Conservation (phyloP, 2,797 vertebrate genomes). For the Syngnathus acus region DNA sequence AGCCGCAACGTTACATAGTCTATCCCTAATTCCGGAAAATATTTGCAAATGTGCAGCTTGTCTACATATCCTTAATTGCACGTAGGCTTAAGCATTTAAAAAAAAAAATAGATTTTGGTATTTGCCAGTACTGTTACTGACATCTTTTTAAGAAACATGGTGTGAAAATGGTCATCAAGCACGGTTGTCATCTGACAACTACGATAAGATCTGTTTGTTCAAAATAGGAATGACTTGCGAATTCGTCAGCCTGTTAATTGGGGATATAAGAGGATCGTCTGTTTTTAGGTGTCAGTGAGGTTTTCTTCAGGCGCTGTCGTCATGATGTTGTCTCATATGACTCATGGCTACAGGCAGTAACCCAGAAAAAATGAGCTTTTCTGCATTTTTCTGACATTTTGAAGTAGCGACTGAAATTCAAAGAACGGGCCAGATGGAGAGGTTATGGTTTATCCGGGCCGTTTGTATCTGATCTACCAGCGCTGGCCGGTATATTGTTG, state of each 20-base stretch:
- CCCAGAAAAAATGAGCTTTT: not conserved
- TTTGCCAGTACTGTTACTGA: no score
- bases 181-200: not conserved
- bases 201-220: not conserved
- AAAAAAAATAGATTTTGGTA: no score
- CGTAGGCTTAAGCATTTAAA: no score
- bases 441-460: not conserved
- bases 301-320: not conserved
- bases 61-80: not conserved
- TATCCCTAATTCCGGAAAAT: no score
- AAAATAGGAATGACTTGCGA: not conserved
- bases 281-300: not conserved
- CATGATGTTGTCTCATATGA: not conserved
- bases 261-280: not conserved
- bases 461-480: conserved; percentile 36
- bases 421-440: not conserved
- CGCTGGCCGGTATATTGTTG: conserved; percentile 14
- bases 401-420: not conserved
- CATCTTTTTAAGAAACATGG: not conserved
- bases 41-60: no score
- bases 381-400: not conserved
- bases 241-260: not conserved
- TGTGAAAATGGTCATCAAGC: not conserved
- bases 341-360: not conserved
- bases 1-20: no score